A percentile compares a stretch with the other conserved stretches of the same genome.
phyloP scores from a whole-genome alignment of 2,113 vertebrate species.

The Prolemur simus region DNA sequence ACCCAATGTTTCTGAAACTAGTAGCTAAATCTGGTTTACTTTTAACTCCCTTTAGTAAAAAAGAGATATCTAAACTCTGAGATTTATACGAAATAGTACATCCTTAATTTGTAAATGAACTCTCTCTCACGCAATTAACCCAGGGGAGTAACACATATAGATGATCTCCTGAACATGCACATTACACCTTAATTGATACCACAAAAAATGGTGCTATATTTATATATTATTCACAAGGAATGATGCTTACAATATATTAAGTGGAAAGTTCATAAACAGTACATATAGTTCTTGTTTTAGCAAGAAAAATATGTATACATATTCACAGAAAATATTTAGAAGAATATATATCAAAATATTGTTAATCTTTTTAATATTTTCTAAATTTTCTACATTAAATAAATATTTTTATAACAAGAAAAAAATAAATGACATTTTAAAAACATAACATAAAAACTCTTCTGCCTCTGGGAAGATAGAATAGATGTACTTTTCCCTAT shows the following conservation, averaged over 20 bases:
- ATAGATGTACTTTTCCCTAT: background rate
- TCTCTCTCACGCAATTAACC: background rate
- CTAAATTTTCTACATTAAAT: background rate
- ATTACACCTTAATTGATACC: background rate
- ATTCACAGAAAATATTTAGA: background rate
- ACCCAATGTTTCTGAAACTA: constrained; percentile 1
- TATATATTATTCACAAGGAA: background rate
- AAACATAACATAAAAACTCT: background rate
- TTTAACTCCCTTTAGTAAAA: background rate
- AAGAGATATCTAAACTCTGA: background rate
- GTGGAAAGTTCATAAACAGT: background rate
- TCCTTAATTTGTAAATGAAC: background rate
- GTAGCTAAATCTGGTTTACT: background rate
- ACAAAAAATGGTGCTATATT: background rate
- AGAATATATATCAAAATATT: background rate
- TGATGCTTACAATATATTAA: background rate
- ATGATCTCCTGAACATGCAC: background rate
- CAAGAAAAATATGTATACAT: background rate
- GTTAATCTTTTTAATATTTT: background rate
- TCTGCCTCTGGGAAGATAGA: background rate
- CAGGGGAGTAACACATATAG: background rate
- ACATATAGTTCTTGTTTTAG: background rate
- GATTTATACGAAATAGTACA: background rate
- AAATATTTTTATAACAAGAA: background rate
- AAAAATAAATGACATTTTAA: background rate